These are phyloP conservation scores for Cephonodes hylas DNA, from an alignment of 2,888 invertebrate species.

Conservation along the genomic window DNA sequence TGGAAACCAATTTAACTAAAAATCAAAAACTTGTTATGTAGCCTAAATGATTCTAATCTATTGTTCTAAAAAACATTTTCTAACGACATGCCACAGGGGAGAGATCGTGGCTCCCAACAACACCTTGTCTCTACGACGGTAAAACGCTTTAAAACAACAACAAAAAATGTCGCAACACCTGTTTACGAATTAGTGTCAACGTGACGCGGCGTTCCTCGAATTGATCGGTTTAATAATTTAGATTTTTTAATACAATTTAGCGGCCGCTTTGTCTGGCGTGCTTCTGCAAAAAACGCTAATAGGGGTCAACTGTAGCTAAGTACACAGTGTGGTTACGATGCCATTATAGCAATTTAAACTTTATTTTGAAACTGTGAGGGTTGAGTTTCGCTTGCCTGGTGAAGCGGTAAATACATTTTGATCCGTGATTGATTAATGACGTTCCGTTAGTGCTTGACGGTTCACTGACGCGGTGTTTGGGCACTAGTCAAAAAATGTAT, in stretches of 20 bases:
- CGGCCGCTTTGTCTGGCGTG: neutral
- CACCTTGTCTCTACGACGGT: neutral
- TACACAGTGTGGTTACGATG: neutral
- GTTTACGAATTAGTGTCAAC: slow-evolving; percentile 5
- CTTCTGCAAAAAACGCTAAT: slow-evolving; percentile 11
- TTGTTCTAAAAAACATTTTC: too few relatives aligned
- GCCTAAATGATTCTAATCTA: too few relatives aligned
- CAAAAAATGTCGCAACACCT: neutral
- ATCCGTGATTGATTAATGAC: slow-evolving; percentile 16
- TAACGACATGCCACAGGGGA: too few relatives aligned
- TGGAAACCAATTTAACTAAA: too few relatives aligned
- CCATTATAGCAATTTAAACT: neutral
- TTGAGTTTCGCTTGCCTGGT: neutral
- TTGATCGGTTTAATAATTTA: neutral
- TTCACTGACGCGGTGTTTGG: slow-evolving; percentile 12
- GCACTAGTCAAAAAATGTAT: slow-evolving; percentile 14
- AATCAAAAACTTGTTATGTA: too few relatives aligned
- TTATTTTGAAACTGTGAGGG: neutral
- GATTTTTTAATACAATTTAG: neutral
- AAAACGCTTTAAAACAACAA: neutral
- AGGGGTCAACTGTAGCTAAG: slow-evolving; percentile 9
- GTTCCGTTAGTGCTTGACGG: slow-evolving; percentile 13
- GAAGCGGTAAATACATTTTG: slow-evolving; percentile 2
- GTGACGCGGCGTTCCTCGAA: neutral
- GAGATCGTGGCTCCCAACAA: neutral